Base-by-base conservation (phyloP, 2,888 invertebrate species). In the Xestia ashworthii region DNA sequence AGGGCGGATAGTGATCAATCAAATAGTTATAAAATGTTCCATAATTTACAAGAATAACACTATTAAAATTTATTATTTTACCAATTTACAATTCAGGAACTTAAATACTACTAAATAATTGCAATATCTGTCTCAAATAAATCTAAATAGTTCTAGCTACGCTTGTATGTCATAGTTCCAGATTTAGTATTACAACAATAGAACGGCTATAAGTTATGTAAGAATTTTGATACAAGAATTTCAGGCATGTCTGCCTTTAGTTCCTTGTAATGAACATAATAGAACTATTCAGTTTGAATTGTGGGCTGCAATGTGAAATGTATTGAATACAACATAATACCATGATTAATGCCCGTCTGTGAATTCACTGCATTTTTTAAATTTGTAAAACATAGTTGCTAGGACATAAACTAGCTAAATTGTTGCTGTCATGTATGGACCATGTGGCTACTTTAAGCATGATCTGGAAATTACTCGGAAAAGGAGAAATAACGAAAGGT, bases 181-280 rank as follows among this genome's bases (percentile, higher is more conserved):
- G 53, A 75, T 76, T 69, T 74, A 69, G 60, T 41, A 48, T 41
- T 65, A 71, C 9, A 48, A 85, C 74, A 87, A 79, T 78, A 70
- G 58, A 82, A 74, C 12, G 48, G 62, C 74, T 62, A 11, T 71
- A 69, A 81, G 53, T 81, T 84, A 76, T 71, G 71, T 77, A 74
- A 85, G 77, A 72, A 81, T 70, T 66, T 50, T 68, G 48, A 72
- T 60, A 64, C 76, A 75, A 73, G 73, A 73, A 87, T 87, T 84
- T 73, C 38, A 74, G 65, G 41, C 74, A 79, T 76, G 76, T 60
- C 71, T 71, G 74, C 50, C 25, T 84, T n/a, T 75, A 76, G 84
- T 85, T 87, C 76, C 81, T 87, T 73, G 60, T 80, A 60, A 60
- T 22, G 70, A 74, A 80, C 60, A 73, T 75, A 77, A 74, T 72